Conservation (phyloP, 1,140 invertebrate species). For the Druon quercuslanigerum region DNA sequence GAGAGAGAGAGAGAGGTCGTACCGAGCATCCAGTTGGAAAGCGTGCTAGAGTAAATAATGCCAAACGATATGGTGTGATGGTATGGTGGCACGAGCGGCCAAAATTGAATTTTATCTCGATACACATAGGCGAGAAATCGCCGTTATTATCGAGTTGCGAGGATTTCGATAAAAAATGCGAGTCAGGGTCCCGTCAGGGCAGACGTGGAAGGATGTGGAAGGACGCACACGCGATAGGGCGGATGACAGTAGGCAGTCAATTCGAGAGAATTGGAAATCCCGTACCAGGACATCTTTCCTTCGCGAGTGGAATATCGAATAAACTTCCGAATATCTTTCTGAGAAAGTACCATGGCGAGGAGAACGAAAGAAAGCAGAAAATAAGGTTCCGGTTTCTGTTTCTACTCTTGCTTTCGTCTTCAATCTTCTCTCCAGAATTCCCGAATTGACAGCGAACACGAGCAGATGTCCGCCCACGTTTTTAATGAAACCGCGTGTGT, state of each 20-base stretch:
- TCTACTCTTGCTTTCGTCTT: neutral
- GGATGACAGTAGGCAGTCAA: slow-evolving; percentile 27
- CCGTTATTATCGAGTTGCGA: slow-evolving; percentile 33
- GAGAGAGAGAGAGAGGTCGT: slow-evolving; percentile 10
- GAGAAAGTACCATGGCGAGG: neutral
- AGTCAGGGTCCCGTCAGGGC: slow-evolving; percentile 32
- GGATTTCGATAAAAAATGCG: slow-evolving; percentile 35
- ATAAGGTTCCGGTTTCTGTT: slow-evolving; percentile 17
- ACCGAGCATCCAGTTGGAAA: slow-evolving; percentile 35
- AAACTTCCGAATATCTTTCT: neutral
- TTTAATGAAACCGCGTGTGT: slow-evolving; percentile 24
- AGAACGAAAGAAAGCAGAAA: neutral
- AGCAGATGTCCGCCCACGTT: slow-evolving; percentile 15
- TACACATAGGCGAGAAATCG: slow-evolving; percentile 33
- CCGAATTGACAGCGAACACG: slow-evolving; percentile 14
- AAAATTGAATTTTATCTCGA: slow-evolving; percentile 37
- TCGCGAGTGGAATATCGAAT: slow-evolving; percentile 36
- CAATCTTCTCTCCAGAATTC: neutral
- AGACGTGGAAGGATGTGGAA: slow-evolving; percentile 2
- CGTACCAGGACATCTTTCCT: slow-evolving; percentile 29
- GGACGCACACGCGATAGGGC: neutral
- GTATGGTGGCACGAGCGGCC: slow-evolving; percentile 11
- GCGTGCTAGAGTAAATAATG: slow-evolving; percentile 35
- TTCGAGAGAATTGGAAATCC: slow-evolving; percentile 28
- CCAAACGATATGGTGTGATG: slow-evolving; percentile 18